Evolutionary conservation across 35 echinoderm and acorn worm genomes (phyloP).

Genomic region (Patiria miniata): DNA sequence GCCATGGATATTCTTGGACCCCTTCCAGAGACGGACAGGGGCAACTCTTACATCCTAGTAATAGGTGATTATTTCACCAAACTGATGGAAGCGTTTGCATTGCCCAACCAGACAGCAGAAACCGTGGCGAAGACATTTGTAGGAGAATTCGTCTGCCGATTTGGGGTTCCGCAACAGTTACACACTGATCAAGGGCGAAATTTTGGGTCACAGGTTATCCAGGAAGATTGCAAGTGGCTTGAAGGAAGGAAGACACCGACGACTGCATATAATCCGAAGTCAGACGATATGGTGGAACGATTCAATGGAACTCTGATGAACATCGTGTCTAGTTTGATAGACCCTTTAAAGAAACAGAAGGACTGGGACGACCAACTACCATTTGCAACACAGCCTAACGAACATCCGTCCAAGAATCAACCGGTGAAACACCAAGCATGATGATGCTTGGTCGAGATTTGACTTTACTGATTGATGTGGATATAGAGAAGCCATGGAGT

Average conservation of each 20-base stretch:
- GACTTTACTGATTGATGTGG: slow-evolving; percentile 48
- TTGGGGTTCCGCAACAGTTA: slow-evolving; percentile 58
- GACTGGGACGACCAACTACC: too few species aligned
- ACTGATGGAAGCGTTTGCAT: slow-evolving; percentile 50
- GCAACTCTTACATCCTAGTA: slow-evolving; percentile 63
- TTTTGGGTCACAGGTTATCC: slow-evolving; percentile 54
- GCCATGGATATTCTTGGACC: slow-evolving; percentile 63
- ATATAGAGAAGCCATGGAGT: neutral
- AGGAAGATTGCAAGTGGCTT: slow-evolving; percentile 13
- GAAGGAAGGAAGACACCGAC: slow-evolving; percentile 44
- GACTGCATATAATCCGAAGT: slow-evolving; percentile 46
- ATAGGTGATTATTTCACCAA: slow-evolving; percentile 70
- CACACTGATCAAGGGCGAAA: slow-evolving; percentile 67
- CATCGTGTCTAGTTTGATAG: slow-evolving; percentile 30
- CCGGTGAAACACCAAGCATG: too few species aligned
- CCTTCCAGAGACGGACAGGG: slow-evolving; percentile 34
- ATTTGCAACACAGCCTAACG: slow-evolving; percentile 39
- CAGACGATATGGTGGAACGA: slow-evolving; percentile 47
- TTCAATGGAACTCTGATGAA: slow-evolving; percentile 60
- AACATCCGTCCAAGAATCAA: too few species aligned
- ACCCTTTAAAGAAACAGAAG: slow-evolving; percentile 36
- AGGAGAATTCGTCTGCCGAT: slow-evolving; percentile 55
- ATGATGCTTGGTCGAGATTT: too few species aligned
- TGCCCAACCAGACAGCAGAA: slow-evolving; percentile 34
- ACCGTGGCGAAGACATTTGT: slow-evolving; percentile 51